Evolutionary conservation across 2,113 vertebrate species (phyloP).

Genomic region (Apistogramma diplotaenia): DNA sequence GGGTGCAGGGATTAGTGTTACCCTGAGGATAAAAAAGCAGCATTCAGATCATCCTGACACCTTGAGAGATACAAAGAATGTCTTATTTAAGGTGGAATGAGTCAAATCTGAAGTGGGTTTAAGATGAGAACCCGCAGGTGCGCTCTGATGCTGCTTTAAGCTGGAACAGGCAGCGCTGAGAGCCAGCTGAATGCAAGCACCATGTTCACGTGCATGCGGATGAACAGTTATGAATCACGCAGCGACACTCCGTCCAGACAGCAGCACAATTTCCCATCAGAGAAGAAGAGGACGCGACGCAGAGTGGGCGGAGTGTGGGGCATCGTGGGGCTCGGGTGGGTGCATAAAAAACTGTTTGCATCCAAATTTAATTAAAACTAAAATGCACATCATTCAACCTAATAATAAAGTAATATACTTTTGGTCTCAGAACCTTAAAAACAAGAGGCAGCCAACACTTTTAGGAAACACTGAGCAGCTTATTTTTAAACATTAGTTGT

Average conservation of each 20-base stretch:
- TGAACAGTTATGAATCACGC: constrained; percentile 44
- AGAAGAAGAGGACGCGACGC: not conserved
- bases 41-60: not conserved
- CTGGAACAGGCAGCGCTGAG: not conserved
- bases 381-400: not conserved
- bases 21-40: constrained; percentile 10
- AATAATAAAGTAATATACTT: too few species aligned
- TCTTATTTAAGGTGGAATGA: not conserved
- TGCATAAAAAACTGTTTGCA: not conserved
- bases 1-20: not conserved
- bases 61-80: not conserved
- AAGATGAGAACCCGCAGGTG: not conserved
- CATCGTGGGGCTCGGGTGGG: not conserved
- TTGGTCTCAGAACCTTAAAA: too few species aligned
- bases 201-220: constrained; percentile 15
- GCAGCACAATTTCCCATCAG: constrained; percentile 14
- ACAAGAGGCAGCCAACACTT: too few species aligned
- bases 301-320: not conserved
- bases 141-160: not conserved
- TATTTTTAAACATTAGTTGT: too few species aligned
- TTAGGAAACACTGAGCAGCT: too few species aligned
- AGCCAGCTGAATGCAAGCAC: constrained; percentile 29
- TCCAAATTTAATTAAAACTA: not conserved
- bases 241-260: constrained; percentile 1
- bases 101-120: not conserved